Percentiles rank a stretch among this genome's conserved stretches.
Conservation (phyloP, 2,113 vertebrate genomes). For the Crotalus tigris region DNA sequence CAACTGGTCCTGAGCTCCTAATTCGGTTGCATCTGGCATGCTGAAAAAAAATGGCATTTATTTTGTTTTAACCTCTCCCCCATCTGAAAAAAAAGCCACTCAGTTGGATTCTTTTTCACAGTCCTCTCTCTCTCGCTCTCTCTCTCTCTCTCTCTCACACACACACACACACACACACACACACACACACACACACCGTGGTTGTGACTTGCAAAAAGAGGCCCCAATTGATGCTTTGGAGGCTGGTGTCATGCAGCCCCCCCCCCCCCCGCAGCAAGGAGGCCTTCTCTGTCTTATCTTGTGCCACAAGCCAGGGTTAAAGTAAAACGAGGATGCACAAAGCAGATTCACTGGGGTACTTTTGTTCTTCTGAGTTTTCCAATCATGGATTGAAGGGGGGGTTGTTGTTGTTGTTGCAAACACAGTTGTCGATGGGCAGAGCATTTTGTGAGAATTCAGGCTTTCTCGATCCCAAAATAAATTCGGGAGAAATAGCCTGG, state of each 20-base stretch:
- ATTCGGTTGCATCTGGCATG: neutral
- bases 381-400: neutral
- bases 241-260: neutral
- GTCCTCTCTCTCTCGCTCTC: too few species aligned
- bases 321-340: neutral
- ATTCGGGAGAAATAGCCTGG: neutral
- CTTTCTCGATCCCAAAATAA: neutral
- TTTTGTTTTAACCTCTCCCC: neutral
- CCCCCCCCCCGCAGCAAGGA: neutral
- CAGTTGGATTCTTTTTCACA: neutral
- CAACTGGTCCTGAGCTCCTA: neutral
- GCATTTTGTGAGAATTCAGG: neutral
- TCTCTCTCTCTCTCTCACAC: too few species aligned
- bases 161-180: too few species aligned
- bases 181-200: too few species aligned
- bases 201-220: neutral
- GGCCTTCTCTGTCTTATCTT: rapidly evolving
- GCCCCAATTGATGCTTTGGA: neutral
- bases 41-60: neutral
- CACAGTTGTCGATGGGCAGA: neutral
- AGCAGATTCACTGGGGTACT: rapidly evolving
- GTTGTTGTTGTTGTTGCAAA: too few species aligned
- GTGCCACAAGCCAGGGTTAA: neutral
- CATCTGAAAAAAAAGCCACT: neutral
- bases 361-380: neutral